phyloP scores from a whole-genome alignment of 2,888 invertebrate genomes.

The Eristalinus sepulchralis region DNA sequence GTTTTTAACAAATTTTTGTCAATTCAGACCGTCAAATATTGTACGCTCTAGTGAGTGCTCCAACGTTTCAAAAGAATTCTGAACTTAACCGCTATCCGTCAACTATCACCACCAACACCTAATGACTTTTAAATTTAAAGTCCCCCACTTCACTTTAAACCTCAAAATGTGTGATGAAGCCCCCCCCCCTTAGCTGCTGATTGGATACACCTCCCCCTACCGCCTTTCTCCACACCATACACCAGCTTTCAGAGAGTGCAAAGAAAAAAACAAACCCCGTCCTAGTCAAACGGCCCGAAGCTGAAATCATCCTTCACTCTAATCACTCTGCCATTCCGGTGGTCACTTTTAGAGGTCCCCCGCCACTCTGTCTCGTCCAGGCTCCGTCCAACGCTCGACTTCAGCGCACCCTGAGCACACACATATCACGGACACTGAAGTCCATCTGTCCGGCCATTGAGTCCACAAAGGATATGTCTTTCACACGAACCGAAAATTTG shows the following conservation, averaged over 20 bases:
- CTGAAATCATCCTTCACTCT: conserved; percentile 44
- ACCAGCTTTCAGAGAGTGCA: neutral
- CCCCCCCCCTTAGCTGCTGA: neutral
- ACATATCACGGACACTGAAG: conserved; percentile 23
- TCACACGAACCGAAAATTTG: conserved; percentile 62
- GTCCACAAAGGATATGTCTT: conserved; percentile 52
- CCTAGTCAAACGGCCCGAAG: conserved; percentile 14
- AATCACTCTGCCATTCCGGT: conserved; percentile 58
- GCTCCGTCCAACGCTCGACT: neutral
- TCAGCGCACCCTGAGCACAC: conserved; percentile 10
- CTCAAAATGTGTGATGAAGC: too few relatives aligned
- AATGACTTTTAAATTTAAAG: too few relatives aligned
- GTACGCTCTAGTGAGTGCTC: too few relatives aligned
- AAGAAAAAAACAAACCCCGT: neutral
- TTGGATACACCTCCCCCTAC: neutral
- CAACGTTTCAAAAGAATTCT: neutral
- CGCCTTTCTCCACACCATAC: neutral
- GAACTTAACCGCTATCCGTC: too few relatives aligned
- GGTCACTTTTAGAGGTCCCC: conserved; percentile 43
- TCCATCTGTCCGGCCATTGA: conserved; percentile 4
- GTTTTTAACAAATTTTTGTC: too few relatives aligned
- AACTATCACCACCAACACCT: too few relatives aligned
- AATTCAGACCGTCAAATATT: too few relatives aligned
- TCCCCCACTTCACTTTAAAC: neutral
- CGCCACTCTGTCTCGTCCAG: neutral